Percentiles rank a stretch among this genome's conserved stretches.
phyloP scores from a whole-genome alignment of 2,797 vertebrate genomes.

The Acrossocheilus fasciatus region DNA sequence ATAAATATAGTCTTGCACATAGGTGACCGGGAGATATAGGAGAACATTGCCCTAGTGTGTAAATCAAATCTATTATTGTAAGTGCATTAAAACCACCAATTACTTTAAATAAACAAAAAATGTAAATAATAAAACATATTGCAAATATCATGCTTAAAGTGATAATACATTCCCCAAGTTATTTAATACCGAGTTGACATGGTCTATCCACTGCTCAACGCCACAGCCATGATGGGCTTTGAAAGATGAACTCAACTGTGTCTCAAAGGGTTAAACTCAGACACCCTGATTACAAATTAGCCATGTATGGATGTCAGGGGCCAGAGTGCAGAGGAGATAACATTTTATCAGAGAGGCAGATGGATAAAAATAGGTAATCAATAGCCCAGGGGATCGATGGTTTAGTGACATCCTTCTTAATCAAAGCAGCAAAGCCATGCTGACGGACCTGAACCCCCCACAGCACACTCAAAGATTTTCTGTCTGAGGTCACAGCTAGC shows the following conservation, averaged over 20 bases:
- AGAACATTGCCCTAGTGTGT: background rate
- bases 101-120: background rate
- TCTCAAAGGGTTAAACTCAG: constrained; percentile 46
- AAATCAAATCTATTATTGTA: background rate
- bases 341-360: constrained; percentile 57
- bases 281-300: constrained; percentile 55
- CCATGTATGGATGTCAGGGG: constrained; percentile 58
- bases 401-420: constrained; percentile 65
- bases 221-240: background rate
- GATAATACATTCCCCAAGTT: background rate
- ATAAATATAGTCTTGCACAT: background rate
- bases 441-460: constrained; percentile 45
- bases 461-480: constrained; percentile 48
- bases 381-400: constrained; percentile 60
- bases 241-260: constrained; percentile 28
- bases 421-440: constrained; percentile 51
- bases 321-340: constrained; percentile 56
- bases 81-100: background rate
- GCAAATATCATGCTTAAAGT: background rate
- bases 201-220: background rate
- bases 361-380: constrained; percentile 56
- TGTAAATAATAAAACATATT: background rate
- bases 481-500: constrained; percentile 74
- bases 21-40: too few relatives aligned
- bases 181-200: background rate